Base-by-base conservation (phyloP, 2,888 invertebrate species). In the Lasius fuliginosus region DNA sequence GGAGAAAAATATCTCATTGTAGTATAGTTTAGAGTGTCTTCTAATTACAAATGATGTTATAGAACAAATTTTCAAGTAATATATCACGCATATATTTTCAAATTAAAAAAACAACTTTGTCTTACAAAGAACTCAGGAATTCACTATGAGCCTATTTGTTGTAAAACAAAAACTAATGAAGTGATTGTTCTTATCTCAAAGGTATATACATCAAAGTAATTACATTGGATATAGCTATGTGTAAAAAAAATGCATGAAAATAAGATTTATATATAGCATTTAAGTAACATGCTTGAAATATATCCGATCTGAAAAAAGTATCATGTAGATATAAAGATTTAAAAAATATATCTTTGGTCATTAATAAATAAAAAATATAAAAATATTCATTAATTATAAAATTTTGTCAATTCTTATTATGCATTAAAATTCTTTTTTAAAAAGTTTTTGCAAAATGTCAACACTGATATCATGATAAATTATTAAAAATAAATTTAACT, bases 121-220 rank as follows among this genome's bases (percentile, higher is more conserved):
- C 23, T 79, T 23, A 23, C 5, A 33, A 5, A 8, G 23, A 75
- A 83, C 81, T 89, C 82, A 82, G 74, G 88, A 90, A 90, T 86
- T 85, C 65, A 49, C 36, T 56, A 73, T n/a, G 49, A 60, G 11
- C 36, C 9, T 83, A 62, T 83, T 82, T 75, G 56, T 83, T 68
- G 36, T 46, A 85, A 84, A 27, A 68, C 42, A 62, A 36, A 27
- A 36, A 18, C 3, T 64, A 46, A 81, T 33, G 15, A 58, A 87
- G 58, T 56, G 30, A 65, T 77, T 49, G 68, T 88, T 84, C 84
- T 82, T 88, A 88, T 73, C 49, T 85, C 73, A 68, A 9, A 53
- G 62, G 27, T 11, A 27, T 49, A 64, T 36, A 18, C 15, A 56
- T 36, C 33, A 62, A 27, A 60, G 6, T 60, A 60, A 30, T 60